These are phyloP conservation scores for Erebia aethiops DNA, from an alignment of 2,888 invertebrate genomes.

Conservation along the genomic window DNA sequence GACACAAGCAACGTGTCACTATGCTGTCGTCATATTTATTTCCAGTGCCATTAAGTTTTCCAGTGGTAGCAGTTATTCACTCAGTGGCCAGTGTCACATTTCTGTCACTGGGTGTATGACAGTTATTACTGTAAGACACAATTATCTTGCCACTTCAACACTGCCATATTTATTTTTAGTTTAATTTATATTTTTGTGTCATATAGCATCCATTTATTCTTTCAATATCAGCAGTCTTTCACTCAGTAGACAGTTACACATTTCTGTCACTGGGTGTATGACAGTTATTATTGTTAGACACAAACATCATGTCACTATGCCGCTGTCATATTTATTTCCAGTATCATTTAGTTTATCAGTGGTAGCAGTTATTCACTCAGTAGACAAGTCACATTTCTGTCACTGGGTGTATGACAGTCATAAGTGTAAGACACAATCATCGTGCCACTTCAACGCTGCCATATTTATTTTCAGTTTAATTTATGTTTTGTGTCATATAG, in stretches of 20 bases:
- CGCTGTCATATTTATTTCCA: not conserved
- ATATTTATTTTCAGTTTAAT: too few species aligned
- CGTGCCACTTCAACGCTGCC: not conserved
- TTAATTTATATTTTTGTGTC: too few species aligned
- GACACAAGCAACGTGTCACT: not conserved
- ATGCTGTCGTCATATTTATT: not conserved
- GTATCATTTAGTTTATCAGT: not conserved
- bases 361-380: constrained; percentile 35
- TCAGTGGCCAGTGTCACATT: constrained; percentile 17
- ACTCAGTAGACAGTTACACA: constrained; percentile 12
- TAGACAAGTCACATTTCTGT: constrained; percentile 32
- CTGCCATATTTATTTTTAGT: not conserved
- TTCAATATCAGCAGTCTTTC: not conserved
- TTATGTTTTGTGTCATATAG: too few species aligned
- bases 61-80: not conserved
- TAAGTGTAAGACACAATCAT: not conserved
- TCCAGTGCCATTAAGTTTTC: not conserved
- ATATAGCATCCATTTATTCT: not conserved
- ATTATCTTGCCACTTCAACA: not conserved
- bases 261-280: constrained; percentile 41
- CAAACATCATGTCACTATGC: not conserved
- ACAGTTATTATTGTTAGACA: constrained; percentile 27
- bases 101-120: constrained; percentile 41
- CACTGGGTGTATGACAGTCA: constrained; percentile 40
- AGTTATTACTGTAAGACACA: constrained; percentile 22